Evolutionary conservation across 2,888 invertebrate species (phyloP).

Genomic region (Xestobium rufovillosum): DNA sequence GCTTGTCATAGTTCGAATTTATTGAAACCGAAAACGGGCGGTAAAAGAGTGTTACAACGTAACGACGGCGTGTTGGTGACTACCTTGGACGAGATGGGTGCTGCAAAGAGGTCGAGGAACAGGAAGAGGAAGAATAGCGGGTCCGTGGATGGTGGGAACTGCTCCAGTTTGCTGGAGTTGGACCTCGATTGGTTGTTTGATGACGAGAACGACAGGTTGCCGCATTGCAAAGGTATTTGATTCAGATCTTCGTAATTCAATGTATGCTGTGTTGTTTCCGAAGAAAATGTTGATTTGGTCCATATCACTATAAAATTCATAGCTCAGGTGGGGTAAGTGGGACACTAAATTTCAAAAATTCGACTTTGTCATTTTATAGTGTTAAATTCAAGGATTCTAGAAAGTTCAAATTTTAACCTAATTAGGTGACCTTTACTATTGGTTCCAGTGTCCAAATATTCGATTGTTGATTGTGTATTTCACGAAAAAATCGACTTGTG

Average conservation of each 20-base stretch:
- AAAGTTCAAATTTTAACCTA: too few species aligned
- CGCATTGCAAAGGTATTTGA: conserved; percentile 28
- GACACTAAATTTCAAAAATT: too few species aligned
- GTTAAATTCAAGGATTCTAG: too few species aligned
- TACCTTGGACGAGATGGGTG: conserved; percentile 38
- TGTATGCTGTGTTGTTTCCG: too few species aligned
- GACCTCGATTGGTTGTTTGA: conserved; percentile 61
- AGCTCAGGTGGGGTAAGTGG: conserved; percentile 28
- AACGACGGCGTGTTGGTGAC: conserved; percentile 35
- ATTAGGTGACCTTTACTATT: too few species aligned
- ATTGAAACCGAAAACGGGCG: conserved; percentile 11
- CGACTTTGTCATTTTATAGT: too few species aligned
- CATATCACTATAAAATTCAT: too few species aligned
- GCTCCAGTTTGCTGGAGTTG: conserved; percentile 47
- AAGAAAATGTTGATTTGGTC: too few species aligned
- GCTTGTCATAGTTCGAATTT: conserved; percentile 13
- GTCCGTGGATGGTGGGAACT: conserved; percentile 29
- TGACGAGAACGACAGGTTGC: conserved; percentile 31
- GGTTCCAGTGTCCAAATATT: too few species aligned
- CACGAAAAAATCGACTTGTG: too few species aligned
- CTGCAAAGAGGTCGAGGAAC: conserved; percentile 29
- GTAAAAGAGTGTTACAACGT: conserved; percentile 17
- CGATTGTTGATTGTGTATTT: too few species aligned
- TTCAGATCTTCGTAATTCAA: too few species aligned
- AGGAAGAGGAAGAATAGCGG: conserved; percentile 29